Evolutionary conservation across 2,113 vertebrate genomes (phyloP).

Genomic region (Corynorhinus townsendii): DNA sequence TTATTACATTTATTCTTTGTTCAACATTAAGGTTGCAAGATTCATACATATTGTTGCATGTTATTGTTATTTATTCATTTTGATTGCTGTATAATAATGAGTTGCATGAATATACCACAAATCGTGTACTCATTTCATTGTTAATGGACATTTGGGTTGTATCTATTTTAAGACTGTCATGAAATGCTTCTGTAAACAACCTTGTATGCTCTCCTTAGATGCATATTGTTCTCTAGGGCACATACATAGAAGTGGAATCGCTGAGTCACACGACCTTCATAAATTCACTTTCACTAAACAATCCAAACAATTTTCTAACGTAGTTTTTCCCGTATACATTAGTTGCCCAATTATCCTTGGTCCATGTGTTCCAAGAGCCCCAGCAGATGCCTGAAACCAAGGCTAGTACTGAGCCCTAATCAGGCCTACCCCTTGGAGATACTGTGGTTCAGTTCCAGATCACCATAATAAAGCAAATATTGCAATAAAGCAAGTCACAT

Average conservation of each 20-base stretch:
- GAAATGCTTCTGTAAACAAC: background rate
- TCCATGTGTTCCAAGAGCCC: background rate
- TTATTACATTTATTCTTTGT: background rate
- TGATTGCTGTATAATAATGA: background rate
- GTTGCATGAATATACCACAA: background rate
- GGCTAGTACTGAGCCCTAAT: background rate
- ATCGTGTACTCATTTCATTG: background rate
- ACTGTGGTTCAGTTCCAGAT: background rate
- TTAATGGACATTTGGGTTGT: background rate
- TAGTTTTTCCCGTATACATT: background rate
- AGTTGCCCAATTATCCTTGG: background rate
- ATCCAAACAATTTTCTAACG: background rate
- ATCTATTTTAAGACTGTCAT: background rate
- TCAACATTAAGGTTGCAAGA: background rate
- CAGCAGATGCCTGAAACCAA: background rate
- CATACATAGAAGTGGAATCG: background rate
- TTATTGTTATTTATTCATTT: background rate
- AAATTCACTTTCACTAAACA: background rate
- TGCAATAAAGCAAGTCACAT: background rate
- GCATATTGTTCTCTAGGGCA: background rate
- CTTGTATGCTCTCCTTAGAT: background rate
- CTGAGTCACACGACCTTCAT: background rate
- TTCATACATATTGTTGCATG: background rate
- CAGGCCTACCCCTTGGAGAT: background rate
- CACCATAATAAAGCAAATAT: too few relatives aligned